Evolutionary conservation across 2,797 vertebrate genomes (phyloP), one percentile per base, ranked within the genome.

Genomic region (Tenualosa ilisha): DNA sequence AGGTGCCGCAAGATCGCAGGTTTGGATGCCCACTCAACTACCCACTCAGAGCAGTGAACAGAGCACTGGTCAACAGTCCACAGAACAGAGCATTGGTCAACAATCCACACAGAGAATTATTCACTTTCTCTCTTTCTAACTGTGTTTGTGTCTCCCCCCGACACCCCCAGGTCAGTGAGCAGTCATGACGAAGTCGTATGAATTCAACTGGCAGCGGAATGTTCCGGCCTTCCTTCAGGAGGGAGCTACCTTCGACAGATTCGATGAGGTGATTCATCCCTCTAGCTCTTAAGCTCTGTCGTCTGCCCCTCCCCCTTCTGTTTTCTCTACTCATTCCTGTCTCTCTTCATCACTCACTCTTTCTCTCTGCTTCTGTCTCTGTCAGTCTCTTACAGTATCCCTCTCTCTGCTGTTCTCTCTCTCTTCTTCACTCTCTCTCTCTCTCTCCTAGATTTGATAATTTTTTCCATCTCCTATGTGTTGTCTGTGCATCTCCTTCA

Each of bases 201-300:
- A 98, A 92, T 99, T 99, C 94, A 97, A 98, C 95, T 99, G 98
- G 98, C 98, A 99, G 95, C 99, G 98, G 93, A 94, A 95, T 88
- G 95, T 99, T 90, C 97, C 97, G 24, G 95, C 95, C 87, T 99
- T 99, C 93, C 94, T 99, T 95, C 98, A 99, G 93, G 97, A 99
- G 86, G 98, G 98, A 85, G 94, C 96, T 83, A 92, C 96, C 89
- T 99, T 99, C 84, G 98, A 99, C 92, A 95, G 98, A 94, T 98
- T 97, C 0, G 98, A 99, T 92, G 98, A 99, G 97, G 98, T 99
- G 97, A 97, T 92, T 83, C 6, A 1, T 24, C 31, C 6, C 17
- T 12, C 26, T 40, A 2, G 37, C 31, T 13, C 31, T 72, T 37
- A n/a, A n/a, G 2, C 56, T 11, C 17, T 2, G 46, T 49, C n/a